Conservation (phyloP, 1,140 invertebrate genomes). For the Berghia stephanieae region DNA sequence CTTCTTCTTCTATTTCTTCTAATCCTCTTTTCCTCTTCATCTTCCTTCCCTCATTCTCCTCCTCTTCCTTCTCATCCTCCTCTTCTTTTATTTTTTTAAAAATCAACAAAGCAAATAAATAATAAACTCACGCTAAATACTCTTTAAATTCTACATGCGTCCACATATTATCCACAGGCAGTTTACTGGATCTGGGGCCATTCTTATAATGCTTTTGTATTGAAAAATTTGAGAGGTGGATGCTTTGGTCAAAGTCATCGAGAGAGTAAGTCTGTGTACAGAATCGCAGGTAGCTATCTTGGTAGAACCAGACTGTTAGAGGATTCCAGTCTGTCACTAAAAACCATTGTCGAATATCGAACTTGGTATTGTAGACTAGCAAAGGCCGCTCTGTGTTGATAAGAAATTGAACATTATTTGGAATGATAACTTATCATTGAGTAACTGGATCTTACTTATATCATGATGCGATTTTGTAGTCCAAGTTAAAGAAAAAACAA, state of each 20-base stretch:
- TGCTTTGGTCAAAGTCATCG: conserved; percentile 87
- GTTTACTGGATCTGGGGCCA: conserved; percentile 74
- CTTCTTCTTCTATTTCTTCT: no score
- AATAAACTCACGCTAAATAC: conserved; percentile 59
- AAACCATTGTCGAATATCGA: conserved; percentile 84
- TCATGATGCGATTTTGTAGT: no score
- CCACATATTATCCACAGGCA: conserved; percentile 88
- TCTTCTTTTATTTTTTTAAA: neutral
- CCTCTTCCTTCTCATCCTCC: no score
- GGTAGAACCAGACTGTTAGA: conserved; percentile 92
- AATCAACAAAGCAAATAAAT: neutral
- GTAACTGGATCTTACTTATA: no score
- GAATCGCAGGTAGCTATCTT: conserved; percentile 86
- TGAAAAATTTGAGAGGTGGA: conserved; percentile 93
- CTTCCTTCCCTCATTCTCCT: no score
- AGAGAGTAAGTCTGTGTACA: conserved; percentile 90
- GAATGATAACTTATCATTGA: no score
- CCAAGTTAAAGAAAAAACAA: no score
- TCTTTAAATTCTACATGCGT: conserved; percentile 73
- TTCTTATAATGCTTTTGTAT: conserved; percentile 92
- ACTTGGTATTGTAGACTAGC: conserved; percentile 89
- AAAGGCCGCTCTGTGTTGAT: conserved; percentile 69
- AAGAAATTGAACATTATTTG: conserved; percentile 23
- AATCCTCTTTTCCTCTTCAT: no score
- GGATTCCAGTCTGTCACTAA: conserved; percentile 89